phyloP scores from a whole-genome alignment of 2,797 vertebrate genomes.

The Hafferia zeledoni region DNA sequence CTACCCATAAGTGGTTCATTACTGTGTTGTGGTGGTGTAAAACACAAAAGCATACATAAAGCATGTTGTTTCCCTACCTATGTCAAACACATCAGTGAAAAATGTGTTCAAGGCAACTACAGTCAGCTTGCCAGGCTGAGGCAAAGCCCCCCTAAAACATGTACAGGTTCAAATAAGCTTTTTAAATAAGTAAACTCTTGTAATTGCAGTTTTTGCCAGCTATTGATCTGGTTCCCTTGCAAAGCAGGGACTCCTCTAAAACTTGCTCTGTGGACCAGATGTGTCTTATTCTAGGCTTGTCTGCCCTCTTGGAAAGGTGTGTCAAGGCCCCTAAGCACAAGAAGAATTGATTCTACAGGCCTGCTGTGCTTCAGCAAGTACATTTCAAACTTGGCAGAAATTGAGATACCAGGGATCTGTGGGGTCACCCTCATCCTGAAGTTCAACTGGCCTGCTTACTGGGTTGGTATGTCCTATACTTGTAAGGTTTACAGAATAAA shows the following conservation, averaged over 20 bases:
- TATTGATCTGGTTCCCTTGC: neutral
- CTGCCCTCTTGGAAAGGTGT: neutral
- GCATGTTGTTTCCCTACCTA: neutral
- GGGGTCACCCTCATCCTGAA: neutral
- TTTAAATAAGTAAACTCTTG: neutral
- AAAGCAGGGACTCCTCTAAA: neutral
- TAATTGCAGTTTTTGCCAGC: neutral
- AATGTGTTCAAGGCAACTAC: neutral
- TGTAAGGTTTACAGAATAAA: neutral
- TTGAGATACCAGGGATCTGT: neutral
- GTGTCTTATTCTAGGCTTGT: neutral
- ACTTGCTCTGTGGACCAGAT: neutral
- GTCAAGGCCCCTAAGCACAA: accelerated
- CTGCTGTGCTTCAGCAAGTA: neutral
- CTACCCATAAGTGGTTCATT: neutral
- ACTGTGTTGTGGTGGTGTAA: neutral
- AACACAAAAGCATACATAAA: neutral
- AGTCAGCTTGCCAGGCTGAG: neutral
- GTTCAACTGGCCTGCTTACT: neutral
- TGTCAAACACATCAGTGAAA: neutral
- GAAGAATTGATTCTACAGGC: neutral
- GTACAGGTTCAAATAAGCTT: neutral
- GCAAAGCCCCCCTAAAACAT: neutral
- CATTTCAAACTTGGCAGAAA: neutral
- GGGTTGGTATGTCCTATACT: neutral